Conservation (phyloP, 2,888 invertebrate genomes). For the Ophioninae sp. region DNA sequence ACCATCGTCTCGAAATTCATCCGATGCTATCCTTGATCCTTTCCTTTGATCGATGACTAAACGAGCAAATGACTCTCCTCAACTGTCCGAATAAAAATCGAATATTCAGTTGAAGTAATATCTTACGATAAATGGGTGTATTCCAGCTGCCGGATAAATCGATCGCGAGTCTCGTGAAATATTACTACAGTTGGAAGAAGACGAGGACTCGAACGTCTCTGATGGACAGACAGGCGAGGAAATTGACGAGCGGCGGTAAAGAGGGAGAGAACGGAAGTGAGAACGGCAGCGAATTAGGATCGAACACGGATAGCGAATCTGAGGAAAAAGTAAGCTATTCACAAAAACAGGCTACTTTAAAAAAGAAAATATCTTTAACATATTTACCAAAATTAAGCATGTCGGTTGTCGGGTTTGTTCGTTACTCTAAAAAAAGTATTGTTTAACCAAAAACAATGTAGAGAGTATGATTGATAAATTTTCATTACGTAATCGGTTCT, state of each 20-base stretch:
- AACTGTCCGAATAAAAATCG: neutral
- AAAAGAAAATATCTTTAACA: slow-evolving; percentile 60
- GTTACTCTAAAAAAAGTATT: slow-evolving; percentile 42
- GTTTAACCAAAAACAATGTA: slow-evolving; percentile 13
- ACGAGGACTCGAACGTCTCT: slow-evolving; percentile 94
- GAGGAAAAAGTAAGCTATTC: slow-evolving; percentile 91
- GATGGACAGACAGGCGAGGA: slow-evolving; percentile 93
- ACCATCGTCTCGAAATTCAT: neutral
- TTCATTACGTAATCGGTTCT: slow-evolving; percentile 27
- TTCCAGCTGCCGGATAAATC: slow-evolving; percentile 96
- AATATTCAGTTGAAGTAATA: neutral
- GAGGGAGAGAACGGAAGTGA: slow-evolving; percentile 88
- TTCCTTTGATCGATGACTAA: neutral
- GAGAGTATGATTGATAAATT: neutral
- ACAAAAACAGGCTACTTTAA: neutral
- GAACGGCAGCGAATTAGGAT: slow-evolving; percentile 91
- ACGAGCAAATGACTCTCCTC: neutral
- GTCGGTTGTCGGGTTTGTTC: slow-evolving; percentile 48
- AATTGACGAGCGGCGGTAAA: slow-evolving; percentile 86
- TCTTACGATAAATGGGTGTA: slow-evolving; percentile 55
- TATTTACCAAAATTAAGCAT: slow-evolving; percentile 54
- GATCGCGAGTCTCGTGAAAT: slow-evolving; percentile 97
- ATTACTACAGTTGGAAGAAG: slow-evolving; percentile 99
- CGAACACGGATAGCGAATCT: slow-evolving; percentile 93
- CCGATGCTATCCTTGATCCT: neutral